These are phyloP conservation scores for Rhinolophus sinicus DNA, from an alignment of 2,113 vertebrate genomes.

Conservation along the genomic window DNA sequence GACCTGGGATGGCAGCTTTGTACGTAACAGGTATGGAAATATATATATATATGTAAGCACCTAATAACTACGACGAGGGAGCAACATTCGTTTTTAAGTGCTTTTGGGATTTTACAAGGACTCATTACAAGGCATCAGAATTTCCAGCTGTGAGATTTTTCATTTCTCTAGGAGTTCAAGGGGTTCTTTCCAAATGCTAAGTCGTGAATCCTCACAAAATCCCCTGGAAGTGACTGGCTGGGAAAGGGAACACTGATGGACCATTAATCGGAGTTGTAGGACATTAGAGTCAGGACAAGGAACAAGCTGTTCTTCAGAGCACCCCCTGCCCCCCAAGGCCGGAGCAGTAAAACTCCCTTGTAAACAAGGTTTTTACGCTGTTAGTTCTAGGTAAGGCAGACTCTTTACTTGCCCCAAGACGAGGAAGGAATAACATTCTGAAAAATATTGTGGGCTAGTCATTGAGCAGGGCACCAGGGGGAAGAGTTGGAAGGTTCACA, in stretches of 20 bases:
- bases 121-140: neutral
- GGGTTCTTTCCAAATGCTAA: neutral
- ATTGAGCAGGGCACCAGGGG: neutral
- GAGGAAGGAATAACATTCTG: neutral
- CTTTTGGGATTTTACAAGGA: neutral
- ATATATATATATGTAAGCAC: accelerated
- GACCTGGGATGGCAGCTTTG: neutral
- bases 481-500: too few species aligned
- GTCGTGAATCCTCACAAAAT: neutral
- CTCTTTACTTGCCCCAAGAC: neutral
- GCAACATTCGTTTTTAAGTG: neutral
- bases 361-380: neutral
- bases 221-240: neutral
- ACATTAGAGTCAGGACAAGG: neutral
- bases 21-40: too few species aligned
- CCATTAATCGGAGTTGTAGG: neutral
- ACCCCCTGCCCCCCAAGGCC: accelerated
- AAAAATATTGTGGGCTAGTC: neutral
- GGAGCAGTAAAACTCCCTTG: neutral
- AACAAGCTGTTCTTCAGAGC: neutral
- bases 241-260: accelerated
- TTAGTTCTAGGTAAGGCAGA: neutral
- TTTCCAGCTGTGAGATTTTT: neutral
- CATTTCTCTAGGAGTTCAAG: neutral
- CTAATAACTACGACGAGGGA: neutral